Evolutionary conservation across 2,797 vertebrate species (phyloP), one percentile per base, ranked within the genome.

Genomic region (Catamblyrhynchus diadema): DNA sequence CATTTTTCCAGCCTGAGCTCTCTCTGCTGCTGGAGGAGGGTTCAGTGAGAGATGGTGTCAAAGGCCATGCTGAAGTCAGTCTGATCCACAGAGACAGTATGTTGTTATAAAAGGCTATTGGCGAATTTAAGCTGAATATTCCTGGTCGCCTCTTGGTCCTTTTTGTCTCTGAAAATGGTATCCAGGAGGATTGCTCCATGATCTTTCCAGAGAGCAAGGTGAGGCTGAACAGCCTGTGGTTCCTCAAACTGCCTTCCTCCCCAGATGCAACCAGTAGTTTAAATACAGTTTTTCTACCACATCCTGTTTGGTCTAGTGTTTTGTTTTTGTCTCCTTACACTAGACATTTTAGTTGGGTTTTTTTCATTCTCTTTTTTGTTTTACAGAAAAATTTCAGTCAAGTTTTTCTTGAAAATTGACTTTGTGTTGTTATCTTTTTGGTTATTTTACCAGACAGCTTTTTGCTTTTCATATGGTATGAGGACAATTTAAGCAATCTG

Each of bases 101-200:
- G 70, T 80, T 85, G 9, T 85, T 9, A 27, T 44, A 64, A 72
- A 90, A 70, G 10, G 3, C 16, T 80, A n/a, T 27, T 65, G 61
- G 47, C 15, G 35, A 89, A 57, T 73, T 35, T 35, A 61, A 72
- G 3, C 18, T 44, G 25, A 82, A 10, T 91, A 54, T 62, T 85
- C 32, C 23, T 39, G 10, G 23, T 73, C 5, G 2, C 1, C 3
- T 80, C 67, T 66, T 83, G 14, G 9, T 71, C 20, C 17, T 47
- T 78, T 78, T 53, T 86, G 27, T 67, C 33, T 13, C 28, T 90
- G 41, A 69, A 87, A 93, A 57, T 82, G n/a, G 28, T 62, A 73
- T 86, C 45, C 30, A 45, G 57, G 24, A 53, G 25, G 2, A 10
- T 73, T 62, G 8, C 18, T 84, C 27, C 9, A 18, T 79, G 33